Percentiles rank a stretch among this genome's conserved stretches.
These are phyloP conservation scores for Tethea ocularis DNA, from an alignment of 2,888 invertebrate species.

Conservation along the genomic window DNA sequence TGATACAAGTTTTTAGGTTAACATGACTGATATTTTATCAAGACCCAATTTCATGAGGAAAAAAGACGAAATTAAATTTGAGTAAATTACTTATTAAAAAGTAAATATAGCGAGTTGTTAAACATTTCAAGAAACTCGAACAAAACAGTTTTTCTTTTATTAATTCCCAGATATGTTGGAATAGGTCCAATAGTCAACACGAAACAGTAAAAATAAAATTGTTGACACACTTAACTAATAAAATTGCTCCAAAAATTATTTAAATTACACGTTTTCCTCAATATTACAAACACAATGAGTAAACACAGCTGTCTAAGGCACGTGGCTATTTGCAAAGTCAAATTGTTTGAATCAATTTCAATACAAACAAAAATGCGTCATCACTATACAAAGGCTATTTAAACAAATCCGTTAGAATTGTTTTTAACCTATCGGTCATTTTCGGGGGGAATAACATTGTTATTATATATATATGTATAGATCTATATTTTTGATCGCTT, in stretches of 20 bases:
- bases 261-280: not conserved
- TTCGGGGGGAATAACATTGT: constrained; percentile 12
- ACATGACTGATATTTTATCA: too few relatives aligned
- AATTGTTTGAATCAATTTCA: not conserved
- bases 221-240: not conserved
- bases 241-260: not conserved
- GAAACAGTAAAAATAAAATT: not conserved
- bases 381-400: not conserved
- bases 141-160: not conserved
- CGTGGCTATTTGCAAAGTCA: not conserved
- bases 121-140: not conserved
- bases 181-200: not conserved
- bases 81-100: not conserved
- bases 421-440: not conserved
- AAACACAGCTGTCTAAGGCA: not conserved
- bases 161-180: not conserved
- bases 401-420: not conserved
- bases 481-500: not conserved
- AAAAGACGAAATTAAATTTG: not conserved
- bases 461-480: not conserved
- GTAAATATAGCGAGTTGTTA: not conserved
- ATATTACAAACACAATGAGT: not conserved
- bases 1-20: too few relatives aligned
- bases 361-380: not conserved
- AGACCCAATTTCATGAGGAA: too few relatives aligned